Base-by-base conservation (phyloP, 1,140 invertebrate genomes). In the Macrotrachela quadricornifera region DNA sequence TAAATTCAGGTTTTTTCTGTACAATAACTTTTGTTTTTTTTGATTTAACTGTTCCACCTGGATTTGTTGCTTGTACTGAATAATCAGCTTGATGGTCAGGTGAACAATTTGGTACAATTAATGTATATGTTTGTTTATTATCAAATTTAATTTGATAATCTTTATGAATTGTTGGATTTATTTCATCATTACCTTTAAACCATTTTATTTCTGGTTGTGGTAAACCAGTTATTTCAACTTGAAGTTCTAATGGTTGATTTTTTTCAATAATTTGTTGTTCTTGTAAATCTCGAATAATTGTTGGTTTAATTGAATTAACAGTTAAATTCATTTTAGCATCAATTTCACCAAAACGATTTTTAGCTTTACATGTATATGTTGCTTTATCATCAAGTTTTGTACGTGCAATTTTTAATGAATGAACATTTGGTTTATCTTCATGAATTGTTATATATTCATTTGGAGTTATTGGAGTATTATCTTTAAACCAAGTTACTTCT, bases 371-470 rank as follows among this genome's bases (percentile, higher is more conserved):
- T 10, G 64, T 69, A 57, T 69, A 71, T 37, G 61, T 61, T 12
- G 64, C 68, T 50, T 57, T 57, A 53, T 71, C 88, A 49, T 88
- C 90, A 3, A 2, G 80, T 80, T 45, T 78, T 0, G 86, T 80
- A 0, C 83, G 79, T 1, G 78, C 78, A 10, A 91, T 78, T 59
- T 85, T 81, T 4, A 87, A 73, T 61, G 52, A 61, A 50, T 63
- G 10, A 39, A 53, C 42, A 47, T 53, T 43, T 53, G 51, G 14
- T 44, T 40, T 17, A 53, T 44, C 30, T 53, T 53, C 51, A 36
- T 53, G 44, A 8, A 42, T 30, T 17, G 51, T 53, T 11, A 43
- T 36, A 8, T 44, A 30, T 36, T 30, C 40, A 17, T 21, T 17
- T 10, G 51, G 44, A 13, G 51, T 38, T 10, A 52, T 47, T 42